Percentiles rank a stretch among this genome's conserved stretches.
Evolutionary conservation across 2,888 invertebrate species (phyloP).

Genomic region (Agrilus biguttatus): DNA sequence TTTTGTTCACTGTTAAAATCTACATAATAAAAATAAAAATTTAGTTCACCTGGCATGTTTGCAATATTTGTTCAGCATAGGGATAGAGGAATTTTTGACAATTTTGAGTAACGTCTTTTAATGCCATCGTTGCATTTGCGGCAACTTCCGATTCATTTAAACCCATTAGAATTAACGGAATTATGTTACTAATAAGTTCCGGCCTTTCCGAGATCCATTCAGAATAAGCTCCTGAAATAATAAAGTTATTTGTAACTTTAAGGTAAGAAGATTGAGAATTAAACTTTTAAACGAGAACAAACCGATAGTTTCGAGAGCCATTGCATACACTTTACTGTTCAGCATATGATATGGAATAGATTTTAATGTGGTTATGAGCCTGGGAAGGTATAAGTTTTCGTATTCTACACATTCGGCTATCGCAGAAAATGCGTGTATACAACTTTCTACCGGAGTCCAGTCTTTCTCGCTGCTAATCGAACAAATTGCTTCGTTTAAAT

Average conservation of each 20-base stretch:
- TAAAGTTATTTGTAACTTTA: no score
- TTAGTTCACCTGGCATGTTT: constrained; percentile 44
- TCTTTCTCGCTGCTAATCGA: constrained; percentile 12
- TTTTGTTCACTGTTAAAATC: not conserved
- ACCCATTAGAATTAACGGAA: constrained; percentile 55
- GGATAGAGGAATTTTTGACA: constrained; percentile 62
- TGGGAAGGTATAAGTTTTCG: constrained; percentile 39
- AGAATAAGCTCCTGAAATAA: constrained; percentile 43
- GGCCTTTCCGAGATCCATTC: constrained; percentile 70
- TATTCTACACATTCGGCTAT: constrained; percentile 46
- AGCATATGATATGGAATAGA: constrained; percentile 47
- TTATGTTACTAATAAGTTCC: constrained; percentile 46
- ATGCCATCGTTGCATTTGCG: constrained; percentile 71
- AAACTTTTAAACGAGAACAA: constrained; percentile 3
- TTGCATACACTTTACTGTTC: constrained; percentile 48
- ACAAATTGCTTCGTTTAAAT: constrained; percentile 41
- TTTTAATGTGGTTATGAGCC: constrained; percentile 44
- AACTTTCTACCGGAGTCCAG: constrained; percentile 49
- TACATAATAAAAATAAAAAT: not conserved
- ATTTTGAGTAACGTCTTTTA: constrained; percentile 76
- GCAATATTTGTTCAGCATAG: constrained; percentile 61
- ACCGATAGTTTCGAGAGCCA: constrained; percentile 66
- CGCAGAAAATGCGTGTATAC: constrained; percentile 50
- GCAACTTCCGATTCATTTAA: constrained; percentile 52
- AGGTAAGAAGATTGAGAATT: not conserved